These are phyloP conservation scores for Punctoribates punctum DNA, from an alignment of 2,888 invertebrate species.

Conservation along the genomic window DNA sequence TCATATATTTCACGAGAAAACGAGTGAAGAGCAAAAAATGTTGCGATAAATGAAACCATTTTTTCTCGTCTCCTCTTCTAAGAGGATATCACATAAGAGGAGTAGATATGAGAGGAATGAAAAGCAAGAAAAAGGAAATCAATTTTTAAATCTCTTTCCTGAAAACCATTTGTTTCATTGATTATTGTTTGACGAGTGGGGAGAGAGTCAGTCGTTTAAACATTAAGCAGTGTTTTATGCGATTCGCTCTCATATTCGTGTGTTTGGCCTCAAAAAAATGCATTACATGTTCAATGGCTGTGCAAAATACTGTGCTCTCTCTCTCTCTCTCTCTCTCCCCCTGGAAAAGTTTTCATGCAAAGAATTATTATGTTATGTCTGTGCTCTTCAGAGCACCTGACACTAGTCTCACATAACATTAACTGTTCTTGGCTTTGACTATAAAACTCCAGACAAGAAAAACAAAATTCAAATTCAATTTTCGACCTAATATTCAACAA, in stretches of 20 bases:
- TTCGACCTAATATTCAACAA: not conserved
- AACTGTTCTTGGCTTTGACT: not conserved
- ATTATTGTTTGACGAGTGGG: slow-evolving; percentile 15
- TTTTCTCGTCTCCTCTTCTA: too few relatives aligned
- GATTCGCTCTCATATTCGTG: not conserved
- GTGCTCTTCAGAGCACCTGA: slow-evolving; percentile 28
- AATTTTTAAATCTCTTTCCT: slow-evolving; percentile 16
- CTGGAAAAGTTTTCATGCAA: not conserved
- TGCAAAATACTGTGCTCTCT: not conserved
- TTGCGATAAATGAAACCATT: too few relatives aligned
- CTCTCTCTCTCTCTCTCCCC: not conserved
- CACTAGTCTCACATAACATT: slow-evolving; percentile 19
- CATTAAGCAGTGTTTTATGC: not conserved
- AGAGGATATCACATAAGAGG: too few relatives aligned
- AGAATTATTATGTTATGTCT: not conserved
- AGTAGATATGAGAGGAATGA: not conserved
- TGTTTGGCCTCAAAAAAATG: not conserved
- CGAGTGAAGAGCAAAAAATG: too few relatives aligned
- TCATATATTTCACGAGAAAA: not conserved
- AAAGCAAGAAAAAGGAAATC: slow-evolving; percentile 13
- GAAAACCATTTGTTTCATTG: slow-evolving; percentile 11
- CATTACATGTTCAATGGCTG: not conserved
- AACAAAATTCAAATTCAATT: slow-evolving; percentile 1
- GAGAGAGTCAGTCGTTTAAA: slow-evolving; percentile 1
- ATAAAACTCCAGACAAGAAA: not conserved